Evolutionary conservation across 1,140 invertebrate species (phyloP).

Genomic region (Homalodisca vitripennis): DNA sequence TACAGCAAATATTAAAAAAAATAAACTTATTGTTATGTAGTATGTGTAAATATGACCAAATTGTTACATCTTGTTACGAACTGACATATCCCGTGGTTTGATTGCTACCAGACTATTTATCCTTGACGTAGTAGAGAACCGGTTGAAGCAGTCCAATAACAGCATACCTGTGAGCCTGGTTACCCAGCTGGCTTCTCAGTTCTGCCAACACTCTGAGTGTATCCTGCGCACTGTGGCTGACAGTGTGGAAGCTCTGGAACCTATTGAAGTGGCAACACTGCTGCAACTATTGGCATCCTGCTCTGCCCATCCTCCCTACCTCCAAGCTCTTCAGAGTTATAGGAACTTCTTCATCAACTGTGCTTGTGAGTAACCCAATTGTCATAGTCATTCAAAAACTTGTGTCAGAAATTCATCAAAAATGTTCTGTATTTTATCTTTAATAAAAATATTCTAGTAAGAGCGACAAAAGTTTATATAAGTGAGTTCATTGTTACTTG

Average conservation of each 20-base stretch:
- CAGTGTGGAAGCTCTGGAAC: conserved; percentile 24
- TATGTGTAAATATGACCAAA: no score
- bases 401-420: neutral
- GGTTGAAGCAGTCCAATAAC: neutral
- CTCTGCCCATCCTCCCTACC: conserved; percentile 16
- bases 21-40: no score
- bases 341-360: conserved; percentile 31
- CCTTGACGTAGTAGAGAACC: conserved; percentile 5
- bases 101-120: conserved; percentile 8
- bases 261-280: conserved; percentile 26
- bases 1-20: no score
- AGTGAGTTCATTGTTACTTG: no score
- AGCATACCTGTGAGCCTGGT: neutral
- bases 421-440: no score
- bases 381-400: no score
- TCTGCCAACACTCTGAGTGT: conserved; percentile 25
- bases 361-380: conserved; percentile 26
- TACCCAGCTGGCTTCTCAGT: conserved; percentile 2
- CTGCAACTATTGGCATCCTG: conserved; percentile 4
- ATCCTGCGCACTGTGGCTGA: conserved; percentile 25
- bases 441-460: no score
- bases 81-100: no score
- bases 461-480: no score
- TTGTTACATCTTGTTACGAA: no score
- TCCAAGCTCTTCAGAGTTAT: conserved; percentile 15